phyloP scores from a whole-genome alignment of 1,140 invertebrate species.

The Caenorhabditis remanei region DNA sequence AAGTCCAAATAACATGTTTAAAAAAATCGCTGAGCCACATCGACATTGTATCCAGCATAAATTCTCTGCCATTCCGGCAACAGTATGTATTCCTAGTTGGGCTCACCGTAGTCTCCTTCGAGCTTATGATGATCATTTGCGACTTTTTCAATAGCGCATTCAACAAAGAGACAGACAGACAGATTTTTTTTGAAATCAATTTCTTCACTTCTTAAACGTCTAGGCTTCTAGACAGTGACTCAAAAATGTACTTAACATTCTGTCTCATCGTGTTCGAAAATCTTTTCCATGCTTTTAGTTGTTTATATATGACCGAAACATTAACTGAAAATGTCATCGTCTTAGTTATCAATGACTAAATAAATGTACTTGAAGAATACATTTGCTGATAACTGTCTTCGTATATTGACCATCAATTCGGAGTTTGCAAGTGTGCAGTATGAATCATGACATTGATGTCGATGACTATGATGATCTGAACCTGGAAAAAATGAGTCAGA shows the following conservation, averaged over 20 bases:
- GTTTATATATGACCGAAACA: not conserved
- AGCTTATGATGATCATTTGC: too few relatives aligned
- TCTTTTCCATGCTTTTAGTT: not conserved
- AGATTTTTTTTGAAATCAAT: too few relatives aligned
- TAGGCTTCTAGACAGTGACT: not conserved
- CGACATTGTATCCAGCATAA: too few relatives aligned
- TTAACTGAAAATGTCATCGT: not conserved
- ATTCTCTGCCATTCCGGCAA: too few relatives aligned
- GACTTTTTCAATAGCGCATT: too few relatives aligned
- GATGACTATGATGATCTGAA: constrained; percentile 33
- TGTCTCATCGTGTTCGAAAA: not conserved
- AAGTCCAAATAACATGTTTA: too few relatives aligned
- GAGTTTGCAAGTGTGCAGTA: constrained; percentile 28
- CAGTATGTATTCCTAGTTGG: too few relatives aligned
- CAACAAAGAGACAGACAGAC: too few relatives aligned
- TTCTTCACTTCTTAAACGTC: too few relatives aligned
- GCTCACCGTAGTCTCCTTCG: too few relatives aligned
- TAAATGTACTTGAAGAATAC: constrained; percentile 6
- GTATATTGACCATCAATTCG: not conserved
- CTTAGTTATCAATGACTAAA: constrained; percentile 44
- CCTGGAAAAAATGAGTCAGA: constrained; percentile 37
- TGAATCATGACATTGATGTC: constrained; percentile 1
- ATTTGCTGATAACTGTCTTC: constrained; percentile 7
- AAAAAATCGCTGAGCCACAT: too few relatives aligned
- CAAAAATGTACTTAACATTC: not conserved